A percentile compares a stretch with the other conserved stretches of the same genome.
phyloP scores from a whole-genome alignment of 2,797 vertebrate genomes.

The Sparidentex hasta region DNA sequence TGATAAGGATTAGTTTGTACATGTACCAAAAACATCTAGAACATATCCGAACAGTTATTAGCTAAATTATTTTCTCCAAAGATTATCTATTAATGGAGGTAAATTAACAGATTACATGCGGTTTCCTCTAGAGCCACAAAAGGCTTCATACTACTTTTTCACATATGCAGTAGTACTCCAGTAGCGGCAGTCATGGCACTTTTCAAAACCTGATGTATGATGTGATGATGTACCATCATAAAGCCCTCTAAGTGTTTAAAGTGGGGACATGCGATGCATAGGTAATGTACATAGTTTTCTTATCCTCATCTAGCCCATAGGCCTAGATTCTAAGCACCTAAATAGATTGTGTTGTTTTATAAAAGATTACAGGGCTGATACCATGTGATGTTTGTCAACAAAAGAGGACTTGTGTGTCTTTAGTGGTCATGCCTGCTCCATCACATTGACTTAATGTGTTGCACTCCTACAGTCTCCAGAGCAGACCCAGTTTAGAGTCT shows the following conservation, averaged over 20 bases:
- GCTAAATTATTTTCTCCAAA: too few species aligned
- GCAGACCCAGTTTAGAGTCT: conserved; percentile 58
- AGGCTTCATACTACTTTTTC: too few species aligned
- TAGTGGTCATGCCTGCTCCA: conserved; percentile 12
- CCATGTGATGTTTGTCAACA: conserved; percentile 51
- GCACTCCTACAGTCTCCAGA: conserved; percentile 41
- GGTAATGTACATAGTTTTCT: conserved; percentile 3
- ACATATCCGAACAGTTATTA: too few species aligned
- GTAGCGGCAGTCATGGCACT: too few species aligned
- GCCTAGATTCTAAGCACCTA: conserved; percentile 26
- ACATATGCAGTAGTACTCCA: too few species aligned
- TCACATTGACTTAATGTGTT: conserved; percentile 40
- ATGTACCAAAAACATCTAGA: too few species aligned
- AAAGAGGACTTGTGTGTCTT: conserved; percentile 12
- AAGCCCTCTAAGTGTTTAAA: conserved; percentile 24
- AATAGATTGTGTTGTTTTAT: conserved; percentile 61
- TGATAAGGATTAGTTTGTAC: too few species aligned
- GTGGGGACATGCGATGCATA: conserved; percentile 37
- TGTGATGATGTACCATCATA: not conserved
- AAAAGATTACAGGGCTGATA: conserved; percentile 54
- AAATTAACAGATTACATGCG: too few species aligned
- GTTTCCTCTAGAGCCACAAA: too few species aligned
- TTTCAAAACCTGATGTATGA: not conserved
- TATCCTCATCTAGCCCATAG: not conserved
- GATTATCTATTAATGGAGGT: too few species aligned